These are phyloP conservation scores for Sesia apiformis DNA, from an alignment of 2,888 invertebrate species.

Conservation along the genomic window DNA sequence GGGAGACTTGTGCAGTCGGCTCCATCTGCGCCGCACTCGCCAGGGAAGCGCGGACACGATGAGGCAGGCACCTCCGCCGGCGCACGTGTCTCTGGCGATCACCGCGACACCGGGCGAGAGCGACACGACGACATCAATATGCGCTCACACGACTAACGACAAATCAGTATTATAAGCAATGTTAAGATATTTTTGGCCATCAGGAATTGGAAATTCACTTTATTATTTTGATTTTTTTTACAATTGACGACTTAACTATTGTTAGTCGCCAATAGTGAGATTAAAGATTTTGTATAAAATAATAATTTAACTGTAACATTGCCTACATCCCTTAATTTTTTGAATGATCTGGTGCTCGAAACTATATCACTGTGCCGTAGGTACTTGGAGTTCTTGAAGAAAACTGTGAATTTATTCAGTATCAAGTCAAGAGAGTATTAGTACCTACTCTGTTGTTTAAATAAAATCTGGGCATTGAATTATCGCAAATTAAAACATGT, in stretches of 20 bases:
- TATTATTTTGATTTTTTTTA: conserved; percentile 58
- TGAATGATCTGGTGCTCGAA: no score
- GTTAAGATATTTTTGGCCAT: conserved; percentile 29
- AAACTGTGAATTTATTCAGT: no score
- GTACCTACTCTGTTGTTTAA: no score
- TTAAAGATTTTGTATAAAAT: conserved; percentile 30
- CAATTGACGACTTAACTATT: conserved; percentile 61
- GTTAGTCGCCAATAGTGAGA: conserved; percentile 63
- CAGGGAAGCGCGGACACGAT: conserved; percentile 52
- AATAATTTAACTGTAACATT: no score
- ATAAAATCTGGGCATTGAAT: no score
- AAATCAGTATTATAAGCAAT: conserved; percentile 2
- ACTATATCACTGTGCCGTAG: no score
- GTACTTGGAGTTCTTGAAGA: no score
- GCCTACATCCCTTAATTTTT: no score
- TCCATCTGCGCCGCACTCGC: conserved; percentile 50
- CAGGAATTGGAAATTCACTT: conserved; percentile 53
- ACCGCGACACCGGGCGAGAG: conserved; percentile 57
- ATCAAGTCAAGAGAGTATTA: no score
- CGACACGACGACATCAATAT: conserved; percentile 63
- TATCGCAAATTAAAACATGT: no score
- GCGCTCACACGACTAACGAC: conserved; percentile 48
- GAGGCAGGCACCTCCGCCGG: conserved; percentile 61
- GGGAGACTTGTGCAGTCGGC: conserved; percentile 78
- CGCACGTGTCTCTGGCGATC: conserved; percentile 62